These are phyloP conservation scores for Eurystomus gularis DNA, from an alignment of 2,113 vertebrate species.

Conservation along the genomic window DNA sequence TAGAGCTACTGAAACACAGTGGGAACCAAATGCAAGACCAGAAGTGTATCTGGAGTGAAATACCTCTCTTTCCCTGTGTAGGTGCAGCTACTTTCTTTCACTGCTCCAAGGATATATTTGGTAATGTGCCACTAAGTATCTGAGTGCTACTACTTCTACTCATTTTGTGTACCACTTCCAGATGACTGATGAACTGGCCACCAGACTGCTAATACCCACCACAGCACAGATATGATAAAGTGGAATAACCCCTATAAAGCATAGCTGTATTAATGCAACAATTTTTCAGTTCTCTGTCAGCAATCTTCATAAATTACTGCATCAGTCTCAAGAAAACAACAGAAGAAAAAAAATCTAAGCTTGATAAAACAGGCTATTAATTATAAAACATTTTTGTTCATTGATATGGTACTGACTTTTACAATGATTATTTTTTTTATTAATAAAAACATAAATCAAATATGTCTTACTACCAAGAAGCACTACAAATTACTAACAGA, in stretches of 20 bases:
- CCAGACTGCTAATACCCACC: background rate
- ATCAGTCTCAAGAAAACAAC: constrained; percentile 7
- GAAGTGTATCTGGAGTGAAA: background rate
- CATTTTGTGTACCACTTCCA: background rate
- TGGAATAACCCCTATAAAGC: background rate
- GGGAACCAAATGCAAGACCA: background rate
- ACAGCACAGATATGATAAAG: background rate
- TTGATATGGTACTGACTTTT: background rate
- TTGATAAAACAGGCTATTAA: constrained; percentile 42
- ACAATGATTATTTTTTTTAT: background rate
- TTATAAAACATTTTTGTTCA: constrained; percentile 5
- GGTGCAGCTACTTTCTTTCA: background rate
- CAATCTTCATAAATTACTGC: constrained; percentile 13
- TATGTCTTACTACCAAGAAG: constrained; percentile 12
- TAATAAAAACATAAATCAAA: constrained; percentile 24
- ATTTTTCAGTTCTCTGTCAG: constrained; percentile 15
- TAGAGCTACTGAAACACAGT: background rate
- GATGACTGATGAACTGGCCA: background rate
- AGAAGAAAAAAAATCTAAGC: constrained; percentile 16
- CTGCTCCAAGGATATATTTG: too few relatives aligned
- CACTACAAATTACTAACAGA: constrained; percentile 8
- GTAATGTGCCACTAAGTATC: background rate
- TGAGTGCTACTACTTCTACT: background rate
- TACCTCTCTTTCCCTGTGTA: background rate
- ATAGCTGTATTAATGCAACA: background rate